Evolutionary conservation across 1,140 invertebrate genomes (phyloP), one percentile per base, ranked within the genome.

Genomic region (Antheraea pernyi): DNA sequence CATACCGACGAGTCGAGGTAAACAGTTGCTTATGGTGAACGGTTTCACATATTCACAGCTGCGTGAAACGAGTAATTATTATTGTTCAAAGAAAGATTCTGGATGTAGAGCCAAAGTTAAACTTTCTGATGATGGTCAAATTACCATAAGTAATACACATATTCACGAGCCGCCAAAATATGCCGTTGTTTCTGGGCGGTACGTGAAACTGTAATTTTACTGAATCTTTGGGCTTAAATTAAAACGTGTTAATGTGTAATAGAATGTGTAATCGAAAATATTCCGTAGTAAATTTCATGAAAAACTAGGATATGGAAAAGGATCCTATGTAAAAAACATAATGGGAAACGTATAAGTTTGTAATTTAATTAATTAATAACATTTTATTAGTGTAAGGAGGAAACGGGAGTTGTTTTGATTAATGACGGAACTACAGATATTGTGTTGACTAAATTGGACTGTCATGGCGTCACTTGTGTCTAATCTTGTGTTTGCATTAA

Each of bases 101-200:
- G 80, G 76, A 2, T 82, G 80, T 39, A 80, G 72, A 36, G 80
- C 78, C 0, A 46, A 22, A 10, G 67, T 82, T 9, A 74, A 72
- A 64, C 58, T 80, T 6, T 19, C 67, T 19, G 16, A 42, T 1
- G 22, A 72, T 22, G 76, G 75, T 1, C 65, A 59, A 10, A 65
- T 81, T 0, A 11, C 67, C 10, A 61, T 59, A 10, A 18, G 42
- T 0, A 58, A 30, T n/a, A 53, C 19, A 10, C 81, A 83, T 60
- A 59, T 18, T 19, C 81, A 83, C 59, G 61, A 67, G n/a, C 81
- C 81, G 0, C 76, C 76, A 0, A 66, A 68, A 6, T 77, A 73
- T 30, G 22, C 68, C 22, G 42, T 19, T 7, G 18, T 65, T 13
- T 39, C 19, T 16, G 71, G 71, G 18, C 19, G 67, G 7, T 79